Evolutionary conservation across 2,113 vertebrate genomes (phyloP), one percentile per base, ranked within the genome.

Genomic region (Pluvialis apricaria): DNA sequence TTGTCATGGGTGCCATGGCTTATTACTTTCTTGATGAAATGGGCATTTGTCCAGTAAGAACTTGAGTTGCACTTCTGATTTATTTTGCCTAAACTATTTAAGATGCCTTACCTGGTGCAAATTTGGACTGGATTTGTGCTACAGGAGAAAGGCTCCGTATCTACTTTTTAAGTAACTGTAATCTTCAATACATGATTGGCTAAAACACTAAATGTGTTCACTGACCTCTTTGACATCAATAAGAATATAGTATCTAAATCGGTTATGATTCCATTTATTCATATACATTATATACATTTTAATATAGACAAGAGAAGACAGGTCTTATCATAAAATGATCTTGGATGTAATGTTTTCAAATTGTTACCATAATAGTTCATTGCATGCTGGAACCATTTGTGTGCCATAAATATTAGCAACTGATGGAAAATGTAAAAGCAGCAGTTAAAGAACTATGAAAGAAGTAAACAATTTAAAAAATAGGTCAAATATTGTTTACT

Each of bases 1-100:
- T 94, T 97, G 95, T 94, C 94, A 85, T 85, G 83, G 77, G 49
- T 97, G 97, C 91, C 92, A 95, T 87, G 73, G 47, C 92, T 94
- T 79, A 77, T 96, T 95, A 96, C 88, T 66, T 88, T 60, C 77
- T 65, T 96, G 91, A 94, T 94, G 91, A 91, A 94, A 95, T 90
- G 94, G 96, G 83, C 81, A 92, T 94, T 94, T 97, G 96, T 96
- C 95, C 95, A 91, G 83, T 89, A 57, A 76, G 86, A 87, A 82
- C 92, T 94, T 61, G 49, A 86, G 69, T 52, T 84, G 52, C 69
- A 32, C 40, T 36, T 69, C 69, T 88, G 80, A 91, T 94, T 95
- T 96, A 78, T 93, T 95, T 78, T 88, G 36, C 52, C 62, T 89
- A 52, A 89, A 80, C 51, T 90, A 34, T 80, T 91, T 82, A 85